Percentiles rank a stretch among this genome's conserved stretches.
Conservation (phyloP, 30 jellyfish, hydroid and myxozoan genomes). For the Haliclystus octoradiatus region DNA sequence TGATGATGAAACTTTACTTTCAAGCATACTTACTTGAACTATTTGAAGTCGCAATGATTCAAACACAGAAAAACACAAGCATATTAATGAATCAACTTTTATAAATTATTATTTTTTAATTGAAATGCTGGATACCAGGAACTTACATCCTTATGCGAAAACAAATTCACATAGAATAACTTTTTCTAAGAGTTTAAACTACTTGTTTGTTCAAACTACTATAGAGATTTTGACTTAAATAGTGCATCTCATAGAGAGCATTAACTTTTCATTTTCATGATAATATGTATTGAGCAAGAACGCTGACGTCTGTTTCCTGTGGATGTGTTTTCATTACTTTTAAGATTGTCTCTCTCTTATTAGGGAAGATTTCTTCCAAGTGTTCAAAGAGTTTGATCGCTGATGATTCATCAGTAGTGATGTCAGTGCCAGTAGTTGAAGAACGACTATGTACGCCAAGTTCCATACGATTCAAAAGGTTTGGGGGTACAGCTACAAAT, state of each 20-base stretch:
- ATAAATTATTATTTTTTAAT: too few species aligned
- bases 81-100: too few species aligned
- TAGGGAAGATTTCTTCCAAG: slow-evolving; percentile 38
- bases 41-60: too few species aligned
- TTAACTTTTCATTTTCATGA: not conserved
- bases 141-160: not conserved
- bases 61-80: too few species aligned
- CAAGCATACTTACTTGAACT: too few species aligned
- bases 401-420: not conserved
- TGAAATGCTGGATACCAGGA: slow-evolving; percentile 1
- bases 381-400: not conserved
- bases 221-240: too few species aligned
- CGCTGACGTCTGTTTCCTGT: slow-evolving; percentile 18
- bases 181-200: too few species aligned
- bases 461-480: not conserved
- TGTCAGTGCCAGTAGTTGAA: not conserved
- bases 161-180: not conserved
- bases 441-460: not conserved
- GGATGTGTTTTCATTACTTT: slow-evolving; percentile 42
- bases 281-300: slow-evolving; percentile 6
- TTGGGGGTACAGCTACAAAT: not conserved
- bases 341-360: slow-evolving; percentile 2
- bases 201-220: too few species aligned
- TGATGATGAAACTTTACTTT: too few species aligned
- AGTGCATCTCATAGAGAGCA: not conserved